Conservation (phyloP, 1,140 invertebrate species). For the Augochlora pura region DNA sequence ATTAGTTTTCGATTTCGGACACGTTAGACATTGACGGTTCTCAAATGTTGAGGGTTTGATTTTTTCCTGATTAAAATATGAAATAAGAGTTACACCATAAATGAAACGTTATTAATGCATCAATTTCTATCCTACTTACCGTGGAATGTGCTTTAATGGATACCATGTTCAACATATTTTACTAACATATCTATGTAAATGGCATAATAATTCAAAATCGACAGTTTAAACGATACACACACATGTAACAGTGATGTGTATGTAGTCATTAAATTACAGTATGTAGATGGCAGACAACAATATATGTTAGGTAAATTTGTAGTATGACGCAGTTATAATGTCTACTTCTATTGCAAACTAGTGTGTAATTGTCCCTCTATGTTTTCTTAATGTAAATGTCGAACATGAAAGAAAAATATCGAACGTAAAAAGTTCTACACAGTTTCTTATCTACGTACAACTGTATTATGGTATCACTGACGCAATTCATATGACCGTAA, state of each 20-base stretch:
- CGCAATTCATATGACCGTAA: no score
- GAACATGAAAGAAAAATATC: not conserved
- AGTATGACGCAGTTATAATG: conserved; percentile 11
- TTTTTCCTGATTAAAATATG: conserved; percentile 17
- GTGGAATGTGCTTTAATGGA: not conserved
- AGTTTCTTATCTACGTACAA: conserved; percentile 49
- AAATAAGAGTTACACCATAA: no score
- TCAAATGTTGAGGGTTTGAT: not conserved
- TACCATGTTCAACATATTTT: not conserved
- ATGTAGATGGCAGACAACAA: conserved; percentile 2
- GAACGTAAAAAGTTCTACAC: conserved; percentile 1
- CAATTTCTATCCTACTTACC: not conserved
- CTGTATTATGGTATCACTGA: not conserved
- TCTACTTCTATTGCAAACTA: not conserved
- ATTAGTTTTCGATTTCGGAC: not conserved
- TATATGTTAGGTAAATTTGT: not conserved
- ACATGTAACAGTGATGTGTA: no score
- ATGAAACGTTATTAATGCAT: not conserved
- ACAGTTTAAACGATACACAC: not conserved
- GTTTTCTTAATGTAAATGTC: not conserved
- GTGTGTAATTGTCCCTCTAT: conserved; percentile 10
- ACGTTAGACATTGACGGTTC: not conserved
- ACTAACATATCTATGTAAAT: not conserved
- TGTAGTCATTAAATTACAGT: conserved; percentile 8
- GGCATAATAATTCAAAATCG: conserved; percentile 20